Conservation (phyloP, 1,140 invertebrate species). For the Bombus breviceps region DNA sequence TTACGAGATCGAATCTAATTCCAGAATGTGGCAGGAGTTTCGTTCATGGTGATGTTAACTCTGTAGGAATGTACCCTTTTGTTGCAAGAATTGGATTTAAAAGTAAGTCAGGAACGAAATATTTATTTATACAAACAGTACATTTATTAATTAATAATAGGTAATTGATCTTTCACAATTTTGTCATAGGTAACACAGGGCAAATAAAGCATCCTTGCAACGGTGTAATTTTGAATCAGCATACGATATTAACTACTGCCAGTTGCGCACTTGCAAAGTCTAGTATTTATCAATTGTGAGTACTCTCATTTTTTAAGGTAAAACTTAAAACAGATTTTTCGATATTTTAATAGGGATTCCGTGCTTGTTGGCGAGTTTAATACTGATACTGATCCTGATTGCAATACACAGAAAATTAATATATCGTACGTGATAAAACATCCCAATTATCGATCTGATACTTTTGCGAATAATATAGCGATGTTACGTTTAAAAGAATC, state of each 20-base stretch:
- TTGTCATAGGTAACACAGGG: conserved; percentile 63
- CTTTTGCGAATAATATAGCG: conserved; percentile 70
- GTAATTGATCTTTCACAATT: background rate
- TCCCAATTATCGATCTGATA: conserved; percentile 65
- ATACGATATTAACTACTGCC: conserved; percentile 72
- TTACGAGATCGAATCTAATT: conserved; percentile 22
- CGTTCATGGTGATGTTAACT: conserved; percentile 54
- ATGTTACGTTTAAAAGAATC: conserved; percentile 67
- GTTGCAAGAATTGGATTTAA: conserved; percentile 71
- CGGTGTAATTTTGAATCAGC: conserved; percentile 71
- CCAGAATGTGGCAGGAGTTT: conserved; percentile 68
- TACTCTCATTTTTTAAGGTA: conserved; percentile 16
- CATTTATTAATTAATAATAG: no score
- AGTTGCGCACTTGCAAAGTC: conserved; percentile 70
- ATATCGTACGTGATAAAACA: conserved; percentile 76
- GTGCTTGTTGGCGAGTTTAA: conserved; percentile 72
- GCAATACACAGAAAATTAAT: conserved; percentile 63
- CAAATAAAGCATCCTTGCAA: conserved; percentile 69
- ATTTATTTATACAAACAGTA: no score
- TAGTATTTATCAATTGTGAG: conserved; percentile 70
- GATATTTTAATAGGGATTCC: conserved; percentile 59
- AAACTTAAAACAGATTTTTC: background rate
- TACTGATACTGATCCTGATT: conserved; percentile 66
- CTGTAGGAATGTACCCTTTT: conserved; percentile 72
- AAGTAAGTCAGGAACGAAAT: conserved; percentile 61